Evolutionary conservation across 2,888 invertebrate species (phyloP).

Genomic region (Leistus spinibarbis): DNA sequence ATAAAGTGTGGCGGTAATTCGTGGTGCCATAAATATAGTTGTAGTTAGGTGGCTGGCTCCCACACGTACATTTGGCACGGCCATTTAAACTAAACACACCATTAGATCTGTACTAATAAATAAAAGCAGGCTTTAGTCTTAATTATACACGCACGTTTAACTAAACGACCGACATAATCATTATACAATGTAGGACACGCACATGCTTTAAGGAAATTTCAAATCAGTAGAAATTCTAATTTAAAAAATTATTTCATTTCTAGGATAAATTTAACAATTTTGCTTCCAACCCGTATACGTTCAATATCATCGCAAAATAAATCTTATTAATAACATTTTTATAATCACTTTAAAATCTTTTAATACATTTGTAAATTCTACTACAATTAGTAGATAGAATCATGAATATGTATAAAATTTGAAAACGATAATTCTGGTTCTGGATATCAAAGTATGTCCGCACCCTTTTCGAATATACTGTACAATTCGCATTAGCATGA

Average conservation of each 20-base stretch:
- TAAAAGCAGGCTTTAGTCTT: conserved; percentile 33
- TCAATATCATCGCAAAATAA: no score
- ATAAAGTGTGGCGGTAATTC: conserved; percentile 19
- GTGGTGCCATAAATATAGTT: not conserved
- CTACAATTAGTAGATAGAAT: no score
- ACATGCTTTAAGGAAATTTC: not conserved
- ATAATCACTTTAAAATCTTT: no score
- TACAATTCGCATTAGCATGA: no score
- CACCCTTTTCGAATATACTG: no score
- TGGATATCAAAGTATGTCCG: no score
- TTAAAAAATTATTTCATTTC: not conserved
- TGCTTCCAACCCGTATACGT: no score
- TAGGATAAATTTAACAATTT: no score
- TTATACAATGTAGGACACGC: not conserved
- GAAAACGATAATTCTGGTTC: no score
- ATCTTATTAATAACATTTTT: no score
- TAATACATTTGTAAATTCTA: no score
- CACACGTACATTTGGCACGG: conserved; percentile 13
- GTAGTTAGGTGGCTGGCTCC: not conserved
- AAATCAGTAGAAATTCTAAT: not conserved
- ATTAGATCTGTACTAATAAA: conserved; percentile 11
- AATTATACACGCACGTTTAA: conserved; percentile 24
- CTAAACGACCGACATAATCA: not conserved
- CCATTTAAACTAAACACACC: conserved; percentile 25
- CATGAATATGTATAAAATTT: no score